Conservation (phyloP, 2,113 vertebrate genomes). For the Chloebia gouldiae region DNA sequence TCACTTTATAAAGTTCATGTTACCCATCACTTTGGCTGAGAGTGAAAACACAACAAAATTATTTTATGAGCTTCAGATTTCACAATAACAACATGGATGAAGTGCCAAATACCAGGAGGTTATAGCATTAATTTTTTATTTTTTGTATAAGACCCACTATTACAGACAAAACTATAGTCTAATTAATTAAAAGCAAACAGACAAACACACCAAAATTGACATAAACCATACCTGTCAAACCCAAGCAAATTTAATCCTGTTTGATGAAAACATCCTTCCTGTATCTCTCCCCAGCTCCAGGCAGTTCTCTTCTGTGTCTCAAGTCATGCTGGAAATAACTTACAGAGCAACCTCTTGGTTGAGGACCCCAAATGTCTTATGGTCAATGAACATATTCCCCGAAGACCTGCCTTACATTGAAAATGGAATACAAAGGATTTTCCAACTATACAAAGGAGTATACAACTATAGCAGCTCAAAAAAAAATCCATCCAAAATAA, state of each 20-base stretch:
- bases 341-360: background rate
- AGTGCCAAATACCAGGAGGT: background rate
- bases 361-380: background rate
- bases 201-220: background rate
- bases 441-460: background rate
- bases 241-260: background rate
- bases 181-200: background rate
- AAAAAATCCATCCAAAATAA: background rate
- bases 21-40: background rate
- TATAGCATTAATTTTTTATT: background rate
- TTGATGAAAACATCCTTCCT: background rate
- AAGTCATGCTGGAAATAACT: background rate
- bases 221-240: background rate
- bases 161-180: background rate
- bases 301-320: background rate
- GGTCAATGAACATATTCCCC: background rate
- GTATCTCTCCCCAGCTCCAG: background rate
- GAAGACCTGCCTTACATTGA: background rate
- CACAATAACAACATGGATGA: background rate
- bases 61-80: background rate
- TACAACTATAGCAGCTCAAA: background rate
- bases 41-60: background rate
- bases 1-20: conserved; percentile 38
- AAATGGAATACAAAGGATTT: background rate
- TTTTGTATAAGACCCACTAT: background rate